These are phyloP conservation scores for Scaptomyza montana DNA, from an alignment of 1,140 invertebrate genomes.

Conservation along the genomic window DNA sequence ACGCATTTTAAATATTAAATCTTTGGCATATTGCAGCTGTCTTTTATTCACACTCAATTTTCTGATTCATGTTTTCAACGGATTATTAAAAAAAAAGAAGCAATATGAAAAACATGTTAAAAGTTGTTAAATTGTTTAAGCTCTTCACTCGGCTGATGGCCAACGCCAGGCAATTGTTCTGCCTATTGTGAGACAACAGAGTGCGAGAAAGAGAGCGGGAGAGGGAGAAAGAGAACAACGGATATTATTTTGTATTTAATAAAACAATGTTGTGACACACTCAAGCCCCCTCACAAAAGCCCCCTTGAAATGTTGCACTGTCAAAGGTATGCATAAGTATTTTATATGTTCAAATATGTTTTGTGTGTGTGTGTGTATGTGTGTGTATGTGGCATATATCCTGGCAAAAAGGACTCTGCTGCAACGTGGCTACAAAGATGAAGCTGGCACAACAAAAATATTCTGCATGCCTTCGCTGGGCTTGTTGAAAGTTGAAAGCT, in stretches of 20 bases:
- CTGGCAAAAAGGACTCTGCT: constrained; percentile 20
- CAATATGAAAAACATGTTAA: background rate
- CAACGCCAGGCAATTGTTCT: no score
- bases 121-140: constrained; percentile 22
- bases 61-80: background rate
- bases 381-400: constrained; percentile 1
- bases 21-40: background rate
- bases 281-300: constrained; percentile 2
- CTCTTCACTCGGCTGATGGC: background rate
- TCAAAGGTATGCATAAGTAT: constrained; percentile 51
- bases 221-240: no score
- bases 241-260: constrained; percentile 70
- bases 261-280: constrained; percentile 66
- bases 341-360: background rate
- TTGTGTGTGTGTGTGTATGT: background rate
- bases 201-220: no score
- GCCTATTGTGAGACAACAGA: no score
- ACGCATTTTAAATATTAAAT: background rate
- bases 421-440: constrained; percentile 8
- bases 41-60: no score
- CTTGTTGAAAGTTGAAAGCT: constrained; percentile 51
- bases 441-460: constrained; percentile 15
- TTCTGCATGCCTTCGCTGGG: constrained; percentile 13
- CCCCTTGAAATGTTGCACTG: constrained; percentile 27
- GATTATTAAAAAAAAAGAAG: constrained; percentile 4